phyloP scores from a whole-genome alignment of 92 coral and sea anemone genomes.

The Blastomussa wellsi region DNA sequence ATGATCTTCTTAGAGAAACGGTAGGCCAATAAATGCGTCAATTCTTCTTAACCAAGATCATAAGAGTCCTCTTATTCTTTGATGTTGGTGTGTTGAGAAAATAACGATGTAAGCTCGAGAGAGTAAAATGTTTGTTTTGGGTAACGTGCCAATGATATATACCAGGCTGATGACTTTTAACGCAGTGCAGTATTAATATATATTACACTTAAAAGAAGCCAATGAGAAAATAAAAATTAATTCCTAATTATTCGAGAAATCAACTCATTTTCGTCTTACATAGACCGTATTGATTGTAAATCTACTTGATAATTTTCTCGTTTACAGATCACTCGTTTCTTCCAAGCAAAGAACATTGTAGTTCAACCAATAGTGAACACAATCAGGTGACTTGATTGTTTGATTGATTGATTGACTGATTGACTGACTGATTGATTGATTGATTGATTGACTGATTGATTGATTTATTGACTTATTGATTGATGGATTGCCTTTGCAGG shows the following conservation, averaged over 20 bases:
- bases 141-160: too few relatives aligned
- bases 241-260: too few relatives aligned
- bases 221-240: too few relatives aligned
- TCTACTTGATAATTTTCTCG: neutral
- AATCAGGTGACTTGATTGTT: constrained; percentile 16
- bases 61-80: neutral
- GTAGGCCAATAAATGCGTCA: neutral
- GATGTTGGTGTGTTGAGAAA: too few relatives aligned
- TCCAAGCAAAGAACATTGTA: constrained; percentile 36
- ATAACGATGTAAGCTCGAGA: too few relatives aligned
- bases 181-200: too few relatives aligned
- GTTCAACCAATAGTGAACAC: constrained; percentile 37
- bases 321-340: constrained; percentile 29
- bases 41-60: neutral
- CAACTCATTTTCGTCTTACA: too few relatives aligned
- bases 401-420: neutral
- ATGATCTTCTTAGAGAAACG: constrained; percentile 36
- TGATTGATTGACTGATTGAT: neutral
- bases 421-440: neutral
- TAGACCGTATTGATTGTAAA: neutral
- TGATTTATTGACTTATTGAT: neutral
- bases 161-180: too few relatives aligned
- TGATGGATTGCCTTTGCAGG: constrained; percentile 5
- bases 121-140: too few relatives aligned
- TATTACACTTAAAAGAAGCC: too few relatives aligned